Percentiles rank a stretch among this genome's conserved stretches.
phyloP scores from a whole-genome alignment of 2,797 vertebrate genomes.

The Podargus strigoides region DNA sequence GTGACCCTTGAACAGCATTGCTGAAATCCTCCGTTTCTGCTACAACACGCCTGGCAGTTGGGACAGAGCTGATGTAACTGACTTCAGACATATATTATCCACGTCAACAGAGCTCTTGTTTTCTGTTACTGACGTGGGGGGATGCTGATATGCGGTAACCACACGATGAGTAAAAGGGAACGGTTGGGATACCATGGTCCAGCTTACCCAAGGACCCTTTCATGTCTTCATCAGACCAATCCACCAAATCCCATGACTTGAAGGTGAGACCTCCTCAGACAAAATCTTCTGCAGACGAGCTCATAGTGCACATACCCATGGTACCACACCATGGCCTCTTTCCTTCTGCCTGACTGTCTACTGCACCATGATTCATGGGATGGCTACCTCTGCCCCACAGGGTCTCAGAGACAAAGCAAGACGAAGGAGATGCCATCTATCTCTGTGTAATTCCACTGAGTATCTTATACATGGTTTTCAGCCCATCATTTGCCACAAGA shows the following conservation, averaged over 20 bases:
- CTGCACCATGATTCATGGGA: neutral
- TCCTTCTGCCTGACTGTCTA: neutral
- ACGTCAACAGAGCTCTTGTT: neutral
- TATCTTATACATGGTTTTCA: neutral
- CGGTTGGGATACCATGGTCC: neutral
- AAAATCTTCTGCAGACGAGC: neutral
- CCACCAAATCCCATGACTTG: neutral
- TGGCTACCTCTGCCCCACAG: accelerated
- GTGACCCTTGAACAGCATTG: neutral
- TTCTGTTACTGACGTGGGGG: neutral
- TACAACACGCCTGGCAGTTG: neutral
- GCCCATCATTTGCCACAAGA: neutral
- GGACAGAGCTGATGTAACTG: neutral
- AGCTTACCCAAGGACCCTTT: neutral
- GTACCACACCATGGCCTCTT: neutral
- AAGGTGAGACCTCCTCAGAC: neutral
- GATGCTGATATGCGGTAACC: neutral
- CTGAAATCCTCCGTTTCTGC: neutral
- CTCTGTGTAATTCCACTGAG: neutral
- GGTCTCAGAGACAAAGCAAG: neutral
- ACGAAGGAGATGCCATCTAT: neutral
- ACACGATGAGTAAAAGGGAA: neutral
- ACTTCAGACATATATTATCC: neutral
- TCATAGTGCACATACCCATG: accelerated
- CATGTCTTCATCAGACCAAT: neutral